These are phyloP conservation scores for Ceyx melanurus DNA, from an alignment of 2,113 vertebrate species.

Conservation along the genomic window DNA sequence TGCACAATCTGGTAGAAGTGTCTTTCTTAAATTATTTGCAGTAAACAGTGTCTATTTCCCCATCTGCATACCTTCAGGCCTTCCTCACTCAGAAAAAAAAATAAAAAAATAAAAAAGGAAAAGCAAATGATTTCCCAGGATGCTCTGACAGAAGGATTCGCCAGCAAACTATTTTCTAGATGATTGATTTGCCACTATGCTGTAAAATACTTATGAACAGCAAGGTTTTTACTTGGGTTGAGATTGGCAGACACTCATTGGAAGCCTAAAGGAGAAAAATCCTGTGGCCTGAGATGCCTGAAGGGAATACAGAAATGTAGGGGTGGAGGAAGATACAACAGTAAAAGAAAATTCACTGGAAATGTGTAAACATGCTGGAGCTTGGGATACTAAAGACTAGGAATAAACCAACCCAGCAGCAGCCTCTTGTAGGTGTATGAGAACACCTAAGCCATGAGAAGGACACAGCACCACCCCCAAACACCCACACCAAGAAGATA, in stretches of 20 bases:
- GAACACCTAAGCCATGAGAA: not conserved
- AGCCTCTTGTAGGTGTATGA: not conserved
- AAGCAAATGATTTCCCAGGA: conserved; percentile 51
- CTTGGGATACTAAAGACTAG: not conserved
- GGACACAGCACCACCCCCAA: not conserved
- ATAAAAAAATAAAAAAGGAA: not conserved
- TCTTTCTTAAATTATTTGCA: conserved; percentile 69
- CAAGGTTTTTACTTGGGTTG: not conserved
- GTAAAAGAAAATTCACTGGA: not conserved
- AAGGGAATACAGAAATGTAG: not conserved
- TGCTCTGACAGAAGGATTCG: conserved; percentile 15
- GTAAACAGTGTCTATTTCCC: conserved; percentile 59
- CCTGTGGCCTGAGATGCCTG: not conserved
- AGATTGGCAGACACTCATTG: not conserved
- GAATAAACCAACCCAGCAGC: not conserved
- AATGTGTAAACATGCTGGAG: not conserved
- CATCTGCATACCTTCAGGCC: conserved; percentile 63
- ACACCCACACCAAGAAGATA: not conserved
- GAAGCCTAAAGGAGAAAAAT: not conserved
- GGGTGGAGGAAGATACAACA: not conserved
- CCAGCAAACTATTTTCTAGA: conserved; percentile 50
- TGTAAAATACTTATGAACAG: not conserved
- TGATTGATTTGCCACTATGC: conserved; percentile 48
- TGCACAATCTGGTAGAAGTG: conserved; percentile 44
- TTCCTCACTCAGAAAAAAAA: conserved; percentile 38